A percentile compares a stretch with the other conserved stretches of the same genome.
Conservation (phyloP, 1,140 invertebrate genomes). For the Heliothis subflexa region DNA sequence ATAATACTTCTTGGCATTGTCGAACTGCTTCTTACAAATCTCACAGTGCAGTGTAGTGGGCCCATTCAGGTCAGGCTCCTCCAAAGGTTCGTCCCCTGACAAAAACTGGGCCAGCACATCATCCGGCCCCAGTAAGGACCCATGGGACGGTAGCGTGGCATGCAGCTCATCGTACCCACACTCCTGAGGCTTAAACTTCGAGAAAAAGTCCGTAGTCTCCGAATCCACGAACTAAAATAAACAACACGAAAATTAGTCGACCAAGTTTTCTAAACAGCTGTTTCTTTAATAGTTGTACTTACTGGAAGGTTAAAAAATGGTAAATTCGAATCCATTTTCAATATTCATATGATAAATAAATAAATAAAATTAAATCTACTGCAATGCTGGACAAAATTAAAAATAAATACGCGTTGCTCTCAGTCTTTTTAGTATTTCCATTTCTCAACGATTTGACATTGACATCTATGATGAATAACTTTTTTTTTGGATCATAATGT, state of each 20-base stretch:
- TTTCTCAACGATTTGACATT: too few relatives aligned
- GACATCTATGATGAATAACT: too few relatives aligned
- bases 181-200: slow-evolving; percentile 59
- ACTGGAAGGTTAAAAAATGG: slow-evolving; percentile 77
- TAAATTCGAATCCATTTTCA: slow-evolving; percentile 70
- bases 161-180: slow-evolving; percentile 65
- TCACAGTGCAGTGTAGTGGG: slow-evolving; percentile 78
- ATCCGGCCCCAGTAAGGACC: slow-evolving; percentile 64
- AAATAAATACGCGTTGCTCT: not conserved
- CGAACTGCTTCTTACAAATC: slow-evolving; percentile 80
- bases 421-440: not conserved
- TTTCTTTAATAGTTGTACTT: slow-evolving; percentile 47
- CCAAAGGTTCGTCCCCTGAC: slow-evolving; percentile 72
- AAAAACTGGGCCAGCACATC: slow-evolving; percentile 78
- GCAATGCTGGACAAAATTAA: not conserved
- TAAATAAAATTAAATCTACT: not conserved
- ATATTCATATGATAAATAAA: slow-evolving; percentile 9
- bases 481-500: too few relatives aligned
- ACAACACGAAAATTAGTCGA: not conserved
- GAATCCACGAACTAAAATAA: slow-evolving; percentile 74
- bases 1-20: slow-evolving; percentile 82
- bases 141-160: slow-evolving; percentile 61
- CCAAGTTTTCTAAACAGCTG: not conserved
- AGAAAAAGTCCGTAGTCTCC: slow-evolving; percentile 63
- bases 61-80: slow-evolving; percentile 80